Conservation (phyloP, 2,888 invertebrate genomes). For the Chloromyia formosa region DNA sequence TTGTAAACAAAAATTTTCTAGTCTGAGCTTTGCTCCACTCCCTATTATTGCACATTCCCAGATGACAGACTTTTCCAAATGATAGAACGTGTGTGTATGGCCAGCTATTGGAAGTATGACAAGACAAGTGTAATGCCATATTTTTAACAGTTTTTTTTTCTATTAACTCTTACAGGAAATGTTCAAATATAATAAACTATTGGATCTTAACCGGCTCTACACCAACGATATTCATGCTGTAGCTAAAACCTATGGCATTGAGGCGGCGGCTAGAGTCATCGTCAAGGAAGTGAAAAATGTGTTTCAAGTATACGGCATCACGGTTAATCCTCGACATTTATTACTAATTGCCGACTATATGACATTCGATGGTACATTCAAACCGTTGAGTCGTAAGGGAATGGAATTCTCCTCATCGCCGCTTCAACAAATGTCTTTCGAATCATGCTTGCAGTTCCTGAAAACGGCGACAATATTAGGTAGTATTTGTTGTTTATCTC, state of each 20-base stretch:
- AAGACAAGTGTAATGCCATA: no score
- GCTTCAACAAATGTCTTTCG: slow-evolving; percentile 97
- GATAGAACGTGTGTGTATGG: no score
- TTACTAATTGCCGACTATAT: slow-evolving; percentile 95
- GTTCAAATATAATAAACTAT: slow-evolving; percentile 79
- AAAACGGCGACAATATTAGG: slow-evolving; percentile 71
- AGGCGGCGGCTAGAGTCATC: slow-evolving; percentile 91
- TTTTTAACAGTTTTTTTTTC: background rate
- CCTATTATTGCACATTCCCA: no score
- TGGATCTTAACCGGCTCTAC: slow-evolving; percentile 85
- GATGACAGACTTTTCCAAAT: no score
- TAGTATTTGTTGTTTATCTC: slow-evolving; percentile 35
- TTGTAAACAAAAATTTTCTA: no score
- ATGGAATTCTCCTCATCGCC: slow-evolving; percentile 93
- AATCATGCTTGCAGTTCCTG: slow-evolving; percentile 88
- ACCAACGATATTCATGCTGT: slow-evolving; percentile 95
- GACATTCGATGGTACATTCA: slow-evolving; percentile 92
- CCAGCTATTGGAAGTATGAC: no score
- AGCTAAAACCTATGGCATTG: slow-evolving; percentile 92
- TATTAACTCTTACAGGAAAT: slow-evolving; percentile 71
- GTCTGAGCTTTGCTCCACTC: no score
- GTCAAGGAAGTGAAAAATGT: slow-evolving; percentile 95
- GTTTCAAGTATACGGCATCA: slow-evolving; percentile 96
- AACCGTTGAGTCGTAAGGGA: slow-evolving; percentile 89
- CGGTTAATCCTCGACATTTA: slow-evolving; percentile 93